A percentile compares a stretch with the other conserved stretches of the same genome.
These are phyloP conservation scores for Tauraco erythrolophus DNA, from an alignment of 2,113 vertebrate genomes.

Conservation along the genomic window DNA sequence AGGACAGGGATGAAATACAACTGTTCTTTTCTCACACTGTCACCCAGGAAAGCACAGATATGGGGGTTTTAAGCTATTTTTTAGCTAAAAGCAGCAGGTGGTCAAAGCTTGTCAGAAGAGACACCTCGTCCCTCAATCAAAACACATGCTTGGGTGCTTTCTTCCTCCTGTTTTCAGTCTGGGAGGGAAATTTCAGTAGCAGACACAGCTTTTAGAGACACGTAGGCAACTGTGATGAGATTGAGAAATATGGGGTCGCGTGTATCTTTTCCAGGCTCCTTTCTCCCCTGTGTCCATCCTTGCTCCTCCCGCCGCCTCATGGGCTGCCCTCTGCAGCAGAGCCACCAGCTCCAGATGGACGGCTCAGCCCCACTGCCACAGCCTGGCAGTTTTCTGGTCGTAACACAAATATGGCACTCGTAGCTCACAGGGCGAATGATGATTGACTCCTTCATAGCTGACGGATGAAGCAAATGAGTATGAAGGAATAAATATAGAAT, in stretches of 20 bases:
- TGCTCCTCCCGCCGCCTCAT: not conserved
- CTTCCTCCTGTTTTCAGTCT: not conserved
- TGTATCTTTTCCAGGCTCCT: not conserved
- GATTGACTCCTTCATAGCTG: not conserved
- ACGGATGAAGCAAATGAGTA: not conserved
- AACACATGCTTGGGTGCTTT: not conserved
- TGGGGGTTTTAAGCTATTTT: not conserved
- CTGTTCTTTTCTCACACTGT: not conserved
- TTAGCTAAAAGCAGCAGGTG: not conserved
- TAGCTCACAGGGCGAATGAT: not conserved
- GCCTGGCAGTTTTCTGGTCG: not conserved
- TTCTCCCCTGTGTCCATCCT: not conserved
- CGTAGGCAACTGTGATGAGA: not conserved
- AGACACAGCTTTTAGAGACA: not conserved
- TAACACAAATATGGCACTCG: not conserved
- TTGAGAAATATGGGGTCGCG: accelerated
- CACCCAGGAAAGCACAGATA: not conserved
- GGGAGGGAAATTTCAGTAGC: not conserved
- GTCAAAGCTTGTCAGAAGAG: not conserved
- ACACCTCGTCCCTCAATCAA: not conserved
- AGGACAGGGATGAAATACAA: not conserved
- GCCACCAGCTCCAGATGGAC: not conserved
- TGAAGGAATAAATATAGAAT: not conserved
- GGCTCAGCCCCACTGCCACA: accelerated
- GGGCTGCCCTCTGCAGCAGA: not conserved